Evolutionary conservation across 2,113 vertebrate genomes (phyloP).

Genomic region (Dasyurus viverrinus): DNA sequence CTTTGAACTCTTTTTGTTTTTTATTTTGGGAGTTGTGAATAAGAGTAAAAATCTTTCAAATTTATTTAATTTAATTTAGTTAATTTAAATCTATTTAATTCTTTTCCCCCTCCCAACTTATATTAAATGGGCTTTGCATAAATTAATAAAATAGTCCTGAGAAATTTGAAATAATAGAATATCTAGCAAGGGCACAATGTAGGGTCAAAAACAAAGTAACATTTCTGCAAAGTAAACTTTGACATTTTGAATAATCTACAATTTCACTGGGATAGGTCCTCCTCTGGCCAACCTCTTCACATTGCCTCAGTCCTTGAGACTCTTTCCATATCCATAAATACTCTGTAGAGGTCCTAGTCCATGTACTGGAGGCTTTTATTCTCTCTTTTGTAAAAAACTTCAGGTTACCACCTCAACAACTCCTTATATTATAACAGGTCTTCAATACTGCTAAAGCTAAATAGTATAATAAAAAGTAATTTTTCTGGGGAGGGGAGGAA

Average conservation of each 20-base stretch:
- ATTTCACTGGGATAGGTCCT: not conserved
- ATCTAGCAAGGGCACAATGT: not conserved
- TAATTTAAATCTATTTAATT: too few species aligned
- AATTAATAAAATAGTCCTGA: not conserved
- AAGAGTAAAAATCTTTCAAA: conserved; percentile 2
- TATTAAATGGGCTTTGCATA: conserved; percentile 1
- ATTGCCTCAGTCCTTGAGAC: not conserved
- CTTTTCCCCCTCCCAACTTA: not conserved
- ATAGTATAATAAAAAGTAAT: not conserved
- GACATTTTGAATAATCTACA: not conserved
- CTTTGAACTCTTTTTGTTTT: not conserved
- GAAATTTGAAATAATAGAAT: not conserved
- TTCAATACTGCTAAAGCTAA: not conserved
- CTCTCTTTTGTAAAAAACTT: not conserved
- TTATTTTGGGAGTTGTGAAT: conserved; percentile 2
- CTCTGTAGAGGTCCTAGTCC: not conserved
- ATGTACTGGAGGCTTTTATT: not conserved
- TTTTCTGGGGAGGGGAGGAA: not conserved
- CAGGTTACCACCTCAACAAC: not conserved
- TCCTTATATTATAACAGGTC: not conserved
- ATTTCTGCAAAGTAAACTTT: not conserved
- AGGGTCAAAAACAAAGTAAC: not conserved
- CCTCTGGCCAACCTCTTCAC: not conserved
- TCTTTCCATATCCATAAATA: not conserved
- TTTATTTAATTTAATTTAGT: not conserved